These are phyloP conservation scores for Xiphophorus maculatus DNA, from an alignment of 2,113 vertebrate genomes.

Conservation along the genomic window DNA sequence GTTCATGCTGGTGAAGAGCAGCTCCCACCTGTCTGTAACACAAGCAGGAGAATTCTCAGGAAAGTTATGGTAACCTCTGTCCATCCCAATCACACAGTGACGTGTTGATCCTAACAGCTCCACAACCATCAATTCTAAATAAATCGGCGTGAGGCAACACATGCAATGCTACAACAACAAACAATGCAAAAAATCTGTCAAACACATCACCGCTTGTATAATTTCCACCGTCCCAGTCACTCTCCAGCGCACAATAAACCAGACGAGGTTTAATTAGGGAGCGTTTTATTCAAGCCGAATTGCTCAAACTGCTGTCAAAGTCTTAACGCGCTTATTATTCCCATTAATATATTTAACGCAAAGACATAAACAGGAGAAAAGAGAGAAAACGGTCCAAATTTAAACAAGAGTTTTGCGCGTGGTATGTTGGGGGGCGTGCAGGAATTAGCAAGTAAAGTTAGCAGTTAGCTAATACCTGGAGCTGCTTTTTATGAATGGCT, in stretches of 20 bases:
- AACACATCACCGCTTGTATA: too few species aligned
- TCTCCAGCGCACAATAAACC: not conserved
- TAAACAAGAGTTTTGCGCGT: not conserved
- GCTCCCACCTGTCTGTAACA: too few species aligned
- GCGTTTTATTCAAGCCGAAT: not conserved
- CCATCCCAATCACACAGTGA: too few species aligned
- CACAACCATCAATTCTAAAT: too few species aligned
- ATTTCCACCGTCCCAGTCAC: too few species aligned
- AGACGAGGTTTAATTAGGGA: too few species aligned
- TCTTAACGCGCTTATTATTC: accelerated
- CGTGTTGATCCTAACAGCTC: not conserved
- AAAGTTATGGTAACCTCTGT: too few species aligned
- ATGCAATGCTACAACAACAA: too few species aligned
- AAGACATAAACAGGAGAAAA: accelerated
- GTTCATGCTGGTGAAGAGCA: too few species aligned
- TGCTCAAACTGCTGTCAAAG: accelerated
- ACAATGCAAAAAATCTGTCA: too few species aligned
- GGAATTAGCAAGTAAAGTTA: conserved; percentile 29
- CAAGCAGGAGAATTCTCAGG: too few species aligned
- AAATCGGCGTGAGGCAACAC: too few species aligned
- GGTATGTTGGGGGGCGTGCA: not conserved
- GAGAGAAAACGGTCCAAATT: not conserved
- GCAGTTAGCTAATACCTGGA: not conserved
- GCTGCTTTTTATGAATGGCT: not conserved
- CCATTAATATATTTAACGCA: accelerated